These are phyloP conservation scores for Muricea muricata DNA, from an alignment of 92 coral and sea anemone genomes.

Conservation along the genomic window DNA sequence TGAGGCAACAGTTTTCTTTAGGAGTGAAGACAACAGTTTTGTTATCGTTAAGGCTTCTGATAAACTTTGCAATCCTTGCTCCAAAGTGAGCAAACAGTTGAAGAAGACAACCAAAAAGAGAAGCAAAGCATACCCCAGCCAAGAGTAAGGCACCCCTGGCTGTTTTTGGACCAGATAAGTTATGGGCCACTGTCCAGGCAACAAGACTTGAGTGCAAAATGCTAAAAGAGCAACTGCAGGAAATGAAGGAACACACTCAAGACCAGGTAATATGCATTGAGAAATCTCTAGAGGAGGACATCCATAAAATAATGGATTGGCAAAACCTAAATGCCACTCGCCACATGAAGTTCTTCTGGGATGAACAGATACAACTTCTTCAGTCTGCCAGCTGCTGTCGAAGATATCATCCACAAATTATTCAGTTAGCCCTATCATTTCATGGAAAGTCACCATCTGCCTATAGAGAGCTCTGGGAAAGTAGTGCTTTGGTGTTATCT, in stretches of 20 bases:
- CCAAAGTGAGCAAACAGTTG: not conserved
- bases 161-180: no score
- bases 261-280: no score
- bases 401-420: constrained; percentile 4
- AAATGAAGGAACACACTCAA: no score
- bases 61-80: not conserved
- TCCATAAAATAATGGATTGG: no score
- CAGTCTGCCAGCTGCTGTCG: not conserved
- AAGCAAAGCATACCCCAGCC: no score
- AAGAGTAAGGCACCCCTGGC: no score
- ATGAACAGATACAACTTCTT: not conserved
- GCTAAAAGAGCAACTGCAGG: no score
- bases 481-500: not conserved
- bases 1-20: not conserved
- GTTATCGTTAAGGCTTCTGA: not conserved
- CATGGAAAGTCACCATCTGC: not conserved
- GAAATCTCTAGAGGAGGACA: no score
- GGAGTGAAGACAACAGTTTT: not conserved
- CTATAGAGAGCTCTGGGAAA: constrained; percentile 15
- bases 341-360: no score
- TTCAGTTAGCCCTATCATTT: not conserved
- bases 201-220: no score
- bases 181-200: no score
- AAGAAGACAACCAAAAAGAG: not conserved
- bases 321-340: no score